A percentile compares a stretch with the other conserved stretches of the same genome.
Conservation (phyloP, 2,797 vertebrate species). For the Sebastes matsubarae region DNA sequence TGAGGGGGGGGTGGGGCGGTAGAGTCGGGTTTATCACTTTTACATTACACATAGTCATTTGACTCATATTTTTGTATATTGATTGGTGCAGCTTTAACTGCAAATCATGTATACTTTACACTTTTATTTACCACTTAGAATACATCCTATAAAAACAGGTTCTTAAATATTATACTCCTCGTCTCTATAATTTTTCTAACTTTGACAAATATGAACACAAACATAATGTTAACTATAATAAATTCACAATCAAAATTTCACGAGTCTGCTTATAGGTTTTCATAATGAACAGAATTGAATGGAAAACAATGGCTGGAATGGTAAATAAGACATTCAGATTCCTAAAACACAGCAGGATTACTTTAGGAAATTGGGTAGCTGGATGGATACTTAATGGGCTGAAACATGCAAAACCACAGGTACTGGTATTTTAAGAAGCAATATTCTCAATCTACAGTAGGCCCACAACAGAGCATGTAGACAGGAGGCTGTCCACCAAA, state of each 20-base stretch:
- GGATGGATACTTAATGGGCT: neutral
- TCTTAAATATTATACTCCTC: neutral
- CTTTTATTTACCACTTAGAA: neutral
- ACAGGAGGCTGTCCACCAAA: neutral
- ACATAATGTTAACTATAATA: neutral
- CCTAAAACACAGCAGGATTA: neutral
- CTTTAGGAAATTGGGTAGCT: neutral
- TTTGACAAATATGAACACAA: neutral
- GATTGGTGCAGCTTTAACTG: neutral
- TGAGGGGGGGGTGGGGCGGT: neutral
- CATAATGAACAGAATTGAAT: neutral
- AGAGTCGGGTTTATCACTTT: neutral
- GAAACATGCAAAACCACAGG: neutral
- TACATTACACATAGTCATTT: too few species aligned
- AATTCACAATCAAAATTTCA: neutral
- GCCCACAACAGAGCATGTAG: neutral
- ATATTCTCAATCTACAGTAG: neutral
- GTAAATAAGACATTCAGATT: neutral
- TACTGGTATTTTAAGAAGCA: neutral
- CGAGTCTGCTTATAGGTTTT: neutral
- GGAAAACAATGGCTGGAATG: neutral
- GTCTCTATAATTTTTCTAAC: neutral
- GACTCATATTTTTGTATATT: neutral
- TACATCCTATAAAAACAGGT: neutral
- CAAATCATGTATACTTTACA: neutral